These are phyloP conservation scores for Volucella inflata DNA, from an alignment of 2,888 invertebrate species.

Conservation along the genomic window DNA sequence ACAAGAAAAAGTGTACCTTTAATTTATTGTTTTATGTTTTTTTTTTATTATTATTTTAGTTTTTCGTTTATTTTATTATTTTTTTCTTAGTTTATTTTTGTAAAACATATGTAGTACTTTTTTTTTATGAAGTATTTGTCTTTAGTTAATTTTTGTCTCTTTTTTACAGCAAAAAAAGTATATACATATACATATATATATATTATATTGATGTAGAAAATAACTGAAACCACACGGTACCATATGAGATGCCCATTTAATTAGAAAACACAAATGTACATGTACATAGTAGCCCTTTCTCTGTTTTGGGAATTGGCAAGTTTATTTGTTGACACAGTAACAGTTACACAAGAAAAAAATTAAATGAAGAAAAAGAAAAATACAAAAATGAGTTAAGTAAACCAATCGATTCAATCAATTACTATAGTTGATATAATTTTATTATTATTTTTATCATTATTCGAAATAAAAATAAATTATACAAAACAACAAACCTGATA, in stretches of 20 bases:
- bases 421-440: slow-evolving; percentile 56
- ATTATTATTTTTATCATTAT: slow-evolving; percentile 65
- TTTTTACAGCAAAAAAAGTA: slow-evolving; percentile 19
- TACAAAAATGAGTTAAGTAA: slow-evolving; percentile 35
- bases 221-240: slow-evolving; percentile 15
- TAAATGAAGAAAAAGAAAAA: slow-evolving; percentile 4
- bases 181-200: slow-evolving; percentile 17
- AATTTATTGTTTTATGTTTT: slow-evolving; percentile 52
- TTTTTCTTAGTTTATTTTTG: slow-evolving; percentile 34
- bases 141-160: slow-evolving; percentile 56
- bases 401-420: slow-evolving; percentile 41
- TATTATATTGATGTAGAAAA: neutral
- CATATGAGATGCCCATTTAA: slow-evolving; percentile 1
- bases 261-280: slow-evolving; percentile 45
- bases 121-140: slow-evolving; percentile 44
- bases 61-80: slow-evolving; percentile 32
- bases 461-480: slow-evolving; percentile 68
- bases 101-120: slow-evolving; percentile 23
- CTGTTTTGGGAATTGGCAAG: neutral
- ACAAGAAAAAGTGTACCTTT: slow-evolving; percentile 55
- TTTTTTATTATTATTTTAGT: slow-evolving; percentile 35
- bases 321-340: slow-evolving; percentile 15
- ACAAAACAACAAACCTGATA: slow-evolving; percentile 34
- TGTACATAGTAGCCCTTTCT: slow-evolving; percentile 30
- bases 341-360: no score